These are phyloP conservation scores for Climacteris rufus DNA, from an alignment of 2,113 vertebrate genomes.

Conservation along the genomic window DNA sequence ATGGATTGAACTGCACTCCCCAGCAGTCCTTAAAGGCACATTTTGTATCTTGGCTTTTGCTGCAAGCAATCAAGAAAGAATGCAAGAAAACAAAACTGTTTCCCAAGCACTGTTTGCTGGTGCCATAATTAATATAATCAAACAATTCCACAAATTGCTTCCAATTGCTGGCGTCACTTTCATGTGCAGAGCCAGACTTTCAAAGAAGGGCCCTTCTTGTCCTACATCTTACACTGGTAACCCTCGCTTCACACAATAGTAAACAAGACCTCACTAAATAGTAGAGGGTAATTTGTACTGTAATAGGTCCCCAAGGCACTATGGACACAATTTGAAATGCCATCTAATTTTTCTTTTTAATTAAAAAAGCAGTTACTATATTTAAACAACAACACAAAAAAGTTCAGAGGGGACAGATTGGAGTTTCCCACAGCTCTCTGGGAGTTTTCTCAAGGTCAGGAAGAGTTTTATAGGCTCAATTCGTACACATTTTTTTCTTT, in stretches of 20 bases:
- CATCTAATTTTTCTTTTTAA: slow-evolving; percentile 63
- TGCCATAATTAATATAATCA: slow-evolving; percentile 76
- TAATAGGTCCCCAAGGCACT: slow-evolving; percentile 66
- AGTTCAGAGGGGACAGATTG: slow-evolving; percentile 28
- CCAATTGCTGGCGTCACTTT: slow-evolving; percentile 79
- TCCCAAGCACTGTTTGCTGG: slow-evolving; percentile 74
- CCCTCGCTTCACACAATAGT: slow-evolving; percentile 61
- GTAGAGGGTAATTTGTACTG: slow-evolving; percentile 67
- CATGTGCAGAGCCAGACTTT: slow-evolving; percentile 73
- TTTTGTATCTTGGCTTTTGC: slow-evolving; percentile 70
- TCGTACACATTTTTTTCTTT: slow-evolving; percentile 38
- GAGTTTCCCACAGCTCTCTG: slow-evolving; percentile 65
- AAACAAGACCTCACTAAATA: slow-evolving; percentile 64
- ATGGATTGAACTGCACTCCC: slow-evolving; percentile 55
- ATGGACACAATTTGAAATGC: slow-evolving; percentile 63
- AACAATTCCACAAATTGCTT: slow-evolving; percentile 79
- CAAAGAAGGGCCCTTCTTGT: slow-evolving; percentile 64
- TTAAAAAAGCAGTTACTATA: slow-evolving; percentile 66
- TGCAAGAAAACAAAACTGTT: slow-evolving; percentile 75
- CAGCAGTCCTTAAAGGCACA: slow-evolving; percentile 63
- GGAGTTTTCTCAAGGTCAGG: slow-evolving; percentile 47
- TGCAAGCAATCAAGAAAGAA: slow-evolving; percentile 79
- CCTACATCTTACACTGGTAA: slow-evolving; percentile 56
- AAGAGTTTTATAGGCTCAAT: slow-evolving; percentile 53
- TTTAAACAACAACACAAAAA: slow-evolving; percentile 55